phyloP scores from a whole-genome alignment of 2,888 invertebrate genomes.

The Empis livida region DNA sequence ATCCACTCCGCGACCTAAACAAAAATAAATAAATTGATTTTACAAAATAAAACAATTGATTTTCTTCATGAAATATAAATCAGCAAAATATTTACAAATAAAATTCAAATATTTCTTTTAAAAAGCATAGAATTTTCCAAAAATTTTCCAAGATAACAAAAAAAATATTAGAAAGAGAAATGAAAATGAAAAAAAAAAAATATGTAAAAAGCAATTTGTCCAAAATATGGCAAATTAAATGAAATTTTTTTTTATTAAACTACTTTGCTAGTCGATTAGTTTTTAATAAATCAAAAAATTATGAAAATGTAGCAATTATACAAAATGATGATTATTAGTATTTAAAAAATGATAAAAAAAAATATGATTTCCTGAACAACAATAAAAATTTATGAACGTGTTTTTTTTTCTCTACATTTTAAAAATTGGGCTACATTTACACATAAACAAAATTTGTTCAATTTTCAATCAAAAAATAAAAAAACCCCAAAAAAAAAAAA shows the following conservation, averaged over 20 bases:
- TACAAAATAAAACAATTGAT: too few species aligned
- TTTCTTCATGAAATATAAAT: not conserved
- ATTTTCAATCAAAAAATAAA: conserved; percentile 4
- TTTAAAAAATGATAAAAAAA: too few species aligned
- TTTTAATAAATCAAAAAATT: not conserved
- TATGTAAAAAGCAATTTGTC: not conserved
- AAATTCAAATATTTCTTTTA: not conserved
- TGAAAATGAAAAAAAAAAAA: too few species aligned
- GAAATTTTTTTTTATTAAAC: too few species aligned
- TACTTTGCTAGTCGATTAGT: too few species aligned
- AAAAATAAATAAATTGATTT: not conserved
- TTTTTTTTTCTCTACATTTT: too few species aligned
- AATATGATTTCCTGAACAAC: too few species aligned
- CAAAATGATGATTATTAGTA: too few species aligned
- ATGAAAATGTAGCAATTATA: not conserved
- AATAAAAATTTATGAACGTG: too few species aligned
- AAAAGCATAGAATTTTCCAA: not conserved
- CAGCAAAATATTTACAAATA: not conserved
- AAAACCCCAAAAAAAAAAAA: conserved; percentile 5
- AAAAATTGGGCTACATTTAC: too few species aligned
- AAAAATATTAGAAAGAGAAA: not conserved
- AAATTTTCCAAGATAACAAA: not conserved
- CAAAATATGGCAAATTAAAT: not conserved
- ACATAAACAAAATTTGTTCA: conserved; percentile 5
- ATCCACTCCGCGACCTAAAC: conserved; percentile 50